These are phyloP conservation scores for Apostichopus leukothele DNA, from an alignment of 53 echinoderm and acorn worm species.

Conservation along the genomic window DNA sequence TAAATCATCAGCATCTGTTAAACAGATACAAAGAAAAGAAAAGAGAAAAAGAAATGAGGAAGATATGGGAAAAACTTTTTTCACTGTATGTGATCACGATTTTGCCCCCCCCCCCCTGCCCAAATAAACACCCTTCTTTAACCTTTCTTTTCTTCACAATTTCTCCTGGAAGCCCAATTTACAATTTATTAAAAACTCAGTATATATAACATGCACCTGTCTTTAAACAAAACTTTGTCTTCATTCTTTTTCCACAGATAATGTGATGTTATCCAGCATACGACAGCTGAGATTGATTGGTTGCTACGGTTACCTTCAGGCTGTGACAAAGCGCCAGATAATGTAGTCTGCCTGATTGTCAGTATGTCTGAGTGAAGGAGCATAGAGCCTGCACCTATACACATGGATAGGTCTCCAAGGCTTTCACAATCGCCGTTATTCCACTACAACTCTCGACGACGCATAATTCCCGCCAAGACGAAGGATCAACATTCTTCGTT, in stretches of 20 bases:
- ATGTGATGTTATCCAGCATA: background rate
- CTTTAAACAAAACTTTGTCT: background rate
- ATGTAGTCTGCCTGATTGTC: background rate
- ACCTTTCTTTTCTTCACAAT: background rate
- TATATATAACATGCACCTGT: background rate
- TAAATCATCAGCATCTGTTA: slow-evolving; percentile 57
- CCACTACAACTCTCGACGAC: no score
- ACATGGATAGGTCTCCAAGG: background rate
- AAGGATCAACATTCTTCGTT: no score
- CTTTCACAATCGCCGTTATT: background rate
- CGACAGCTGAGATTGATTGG: background rate
- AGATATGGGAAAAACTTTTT: no score
- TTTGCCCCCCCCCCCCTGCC: background rate
- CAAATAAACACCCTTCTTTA: background rate
- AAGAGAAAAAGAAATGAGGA: background rate
- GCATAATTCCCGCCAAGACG: no score
- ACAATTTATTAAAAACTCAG: background rate
- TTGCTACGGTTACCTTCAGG: background rate
- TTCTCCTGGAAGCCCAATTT: background rate
- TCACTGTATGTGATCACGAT: background rate
- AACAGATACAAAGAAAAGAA: slow-evolving; percentile 23
- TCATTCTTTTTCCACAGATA: background rate
- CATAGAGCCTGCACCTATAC: no score
- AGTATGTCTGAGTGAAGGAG: background rate
- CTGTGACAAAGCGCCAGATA: background rate